A percentile compares a stretch with the other conserved stretches of the same genome.
Evolutionary conservation across 2,797 vertebrate species (phyloP).

Genomic region (Gymnocypris eckloni): DNA sequence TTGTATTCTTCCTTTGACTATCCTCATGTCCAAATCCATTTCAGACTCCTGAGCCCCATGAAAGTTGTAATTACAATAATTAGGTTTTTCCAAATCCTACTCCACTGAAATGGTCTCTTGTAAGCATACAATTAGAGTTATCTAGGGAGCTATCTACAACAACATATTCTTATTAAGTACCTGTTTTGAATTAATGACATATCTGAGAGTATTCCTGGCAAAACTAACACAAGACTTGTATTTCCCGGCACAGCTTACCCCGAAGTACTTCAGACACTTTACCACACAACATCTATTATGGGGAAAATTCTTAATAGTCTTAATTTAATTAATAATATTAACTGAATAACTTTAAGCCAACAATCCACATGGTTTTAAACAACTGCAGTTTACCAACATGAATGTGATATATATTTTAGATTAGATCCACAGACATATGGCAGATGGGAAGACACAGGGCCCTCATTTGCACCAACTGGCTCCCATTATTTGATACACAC

Average conservation of each 20-base stretch:
- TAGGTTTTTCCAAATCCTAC: too few relatives aligned
- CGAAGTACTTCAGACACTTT: background rate
- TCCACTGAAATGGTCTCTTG: too few relatives aligned
- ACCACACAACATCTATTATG: background rate
- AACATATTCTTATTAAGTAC: background rate
- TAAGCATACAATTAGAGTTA: background rate
- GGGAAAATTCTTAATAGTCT: background rate
- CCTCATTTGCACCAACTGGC: conserved; percentile 66
- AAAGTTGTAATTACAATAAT: too few relatives aligned
- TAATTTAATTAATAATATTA: background rate
- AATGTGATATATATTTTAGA: background rate
- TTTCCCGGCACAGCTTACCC: background rate
- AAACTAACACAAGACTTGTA: background rate
- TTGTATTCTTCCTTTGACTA: too few relatives aligned
- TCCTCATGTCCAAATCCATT: too few relatives aligned
- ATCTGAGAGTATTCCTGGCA: background rate
- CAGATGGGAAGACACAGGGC: conserved; percentile 65
- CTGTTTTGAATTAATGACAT: background rate
- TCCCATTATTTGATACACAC: conserved; percentile 68
- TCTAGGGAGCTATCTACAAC: background rate
- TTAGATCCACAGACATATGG: conserved; percentile 36
- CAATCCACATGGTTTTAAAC: background rate
- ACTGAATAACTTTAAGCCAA: background rate
- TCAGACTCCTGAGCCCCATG: too few relatives aligned
- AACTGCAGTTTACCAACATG: background rate